Base-by-base conservation (phyloP, 2,797 vertebrate genomes). In the Typhlichthys subterraneus region DNA sequence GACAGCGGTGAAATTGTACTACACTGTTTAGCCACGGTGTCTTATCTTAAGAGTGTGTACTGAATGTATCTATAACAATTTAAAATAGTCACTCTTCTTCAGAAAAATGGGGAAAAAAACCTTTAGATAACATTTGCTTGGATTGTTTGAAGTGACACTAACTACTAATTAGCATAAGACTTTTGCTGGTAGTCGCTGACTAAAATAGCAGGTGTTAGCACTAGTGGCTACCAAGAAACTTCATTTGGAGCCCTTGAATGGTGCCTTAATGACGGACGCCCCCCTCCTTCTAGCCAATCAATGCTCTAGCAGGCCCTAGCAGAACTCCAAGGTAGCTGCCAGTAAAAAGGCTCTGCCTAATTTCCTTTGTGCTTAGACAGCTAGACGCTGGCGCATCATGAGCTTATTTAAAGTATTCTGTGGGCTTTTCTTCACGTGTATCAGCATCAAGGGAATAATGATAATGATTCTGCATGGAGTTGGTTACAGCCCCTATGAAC, bases 11-110 rank as follows among this genome's bases (percentile, higher is more conserved):
- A 60, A 69, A 69, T 29, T 70, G 57, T 58, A 61, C 56, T 31
- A 0, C 13, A 57, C 55, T 66, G 52, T 82, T 67, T 72, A 51
- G 71, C 69, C 52, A 12, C 42, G 48, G 61, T 57, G 53, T 69
- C 62, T 83, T 80, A 78, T 85, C 72, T 67, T 69, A 66, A 82
- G 59, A 56, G 49, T 59, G 53, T 67, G 69, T 76, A 63, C 75
- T 51, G 33, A 79, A 80, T 70, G 61, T 72, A 70, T 79, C 64
- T 77, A 3, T 76, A 77, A 82, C 79, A 72, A 74, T 70, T 70
- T 45, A 68, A 76, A 73, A 69, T 69, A 72, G 31, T 49, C 59
- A 61, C 38, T 64, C 9, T 45, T 33, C 55, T 64, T 3, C 23
- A 3, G 23, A 3, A 23, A n/a, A 12, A n/a, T 12, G 46, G 46